phyloP scores from a whole-genome alignment of 1,140 invertebrate species.

The Drosophila melanica region DNA sequence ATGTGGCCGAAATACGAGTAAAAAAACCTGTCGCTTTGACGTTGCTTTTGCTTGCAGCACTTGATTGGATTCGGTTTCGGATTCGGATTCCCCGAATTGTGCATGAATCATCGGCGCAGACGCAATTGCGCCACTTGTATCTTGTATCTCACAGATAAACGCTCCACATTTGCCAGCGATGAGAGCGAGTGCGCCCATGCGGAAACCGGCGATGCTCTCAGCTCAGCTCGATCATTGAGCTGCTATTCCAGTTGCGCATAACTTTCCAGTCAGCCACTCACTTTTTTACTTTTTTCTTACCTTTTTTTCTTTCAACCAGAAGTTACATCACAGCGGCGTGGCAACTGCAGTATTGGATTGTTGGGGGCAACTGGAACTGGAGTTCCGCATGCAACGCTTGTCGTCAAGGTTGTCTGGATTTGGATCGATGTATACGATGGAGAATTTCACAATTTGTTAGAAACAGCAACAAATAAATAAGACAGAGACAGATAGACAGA shows the following conservation, averaged over 20 bases:
- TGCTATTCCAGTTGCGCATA: slow-evolving; percentile 52
- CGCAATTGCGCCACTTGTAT: slow-evolving; percentile 43
- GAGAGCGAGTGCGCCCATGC: slow-evolving; percentile 43
- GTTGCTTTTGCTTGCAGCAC: slow-evolving; percentile 56
- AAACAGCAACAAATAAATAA: slow-evolving; percentile 16
- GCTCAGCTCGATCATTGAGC: background rate
- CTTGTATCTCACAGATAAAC: slow-evolving; percentile 25
- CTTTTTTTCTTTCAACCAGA: background rate
- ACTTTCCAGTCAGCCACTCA: slow-evolving; percentile 45
- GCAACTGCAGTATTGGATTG: slow-evolving; percentile 33
- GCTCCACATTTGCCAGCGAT: background rate
- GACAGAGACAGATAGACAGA: slow-evolving; percentile 1
- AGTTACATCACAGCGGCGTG: slow-evolving; percentile 56
- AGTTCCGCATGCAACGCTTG: slow-evolving; percentile 68
- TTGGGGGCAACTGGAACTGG: slow-evolving; percentile 13
- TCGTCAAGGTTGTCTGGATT: slow-evolving; percentile 60
- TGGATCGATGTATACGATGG: slow-evolving; percentile 32
- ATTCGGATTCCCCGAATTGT: slow-evolving; percentile 74
- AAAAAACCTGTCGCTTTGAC: slow-evolving; percentile 60
- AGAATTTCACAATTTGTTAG: slow-evolving; percentile 63
- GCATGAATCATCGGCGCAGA: slow-evolving; percentile 55
- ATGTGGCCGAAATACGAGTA: slow-evolving; percentile 18
- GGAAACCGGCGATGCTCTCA: slow-evolving; percentile 46
- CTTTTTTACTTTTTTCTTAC: slow-evolving; percentile 19
- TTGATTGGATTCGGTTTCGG: slow-evolving; percentile 62